phyloP scores from a whole-genome alignment of 2,797 vertebrate species.

The Rhinatrema bivittatum region DNA sequence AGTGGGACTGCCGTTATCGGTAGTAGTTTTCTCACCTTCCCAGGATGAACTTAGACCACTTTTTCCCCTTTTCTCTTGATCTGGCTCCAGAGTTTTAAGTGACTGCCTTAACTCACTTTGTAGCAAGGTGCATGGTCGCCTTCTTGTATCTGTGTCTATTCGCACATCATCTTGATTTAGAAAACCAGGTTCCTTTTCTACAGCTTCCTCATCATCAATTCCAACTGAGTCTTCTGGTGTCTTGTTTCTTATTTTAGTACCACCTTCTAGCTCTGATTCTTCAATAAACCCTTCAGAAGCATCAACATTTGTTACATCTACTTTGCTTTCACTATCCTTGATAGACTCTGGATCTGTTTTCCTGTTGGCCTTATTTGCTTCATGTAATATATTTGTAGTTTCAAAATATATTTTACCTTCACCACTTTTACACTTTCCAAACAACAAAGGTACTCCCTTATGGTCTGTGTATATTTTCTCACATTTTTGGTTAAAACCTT shows the following conservation, averaged over 20 bases:
- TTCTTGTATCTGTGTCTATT: background rate
- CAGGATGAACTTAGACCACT: conserved; percentile 75
- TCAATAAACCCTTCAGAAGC: background rate
- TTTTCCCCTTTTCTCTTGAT: conserved; percentile 49
- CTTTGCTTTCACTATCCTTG: background rate
- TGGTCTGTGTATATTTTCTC: conserved; percentile 12
- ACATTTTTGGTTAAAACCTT: conserved; percentile 6
- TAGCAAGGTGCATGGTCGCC: conserved; percentile 6
- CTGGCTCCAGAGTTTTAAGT: conserved; percentile 20
- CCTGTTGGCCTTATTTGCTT: background rate
- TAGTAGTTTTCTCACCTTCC: conserved; percentile 57
- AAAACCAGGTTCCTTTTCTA: background rate
- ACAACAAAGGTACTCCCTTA: conserved; percentile 4
- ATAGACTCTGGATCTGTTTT: background rate
- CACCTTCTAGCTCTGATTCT: conserved; percentile 1
- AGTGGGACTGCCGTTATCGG: conserved; percentile 37
- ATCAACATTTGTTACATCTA: background rate
- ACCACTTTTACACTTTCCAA: conserved; percentile 2
- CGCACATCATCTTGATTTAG: background rate
- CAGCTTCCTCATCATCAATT: background rate
- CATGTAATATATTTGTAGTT: background rate
- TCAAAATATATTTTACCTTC: background rate
- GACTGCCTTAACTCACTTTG: conserved; percentile 5
- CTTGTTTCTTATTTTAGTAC: background rate
- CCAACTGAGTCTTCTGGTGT: conserved; percentile 1